These are phyloP conservation scores for Chrysomela aeneicollis DNA, from an alignment of 2,888 invertebrate genomes.

Conservation along the genomic window DNA sequence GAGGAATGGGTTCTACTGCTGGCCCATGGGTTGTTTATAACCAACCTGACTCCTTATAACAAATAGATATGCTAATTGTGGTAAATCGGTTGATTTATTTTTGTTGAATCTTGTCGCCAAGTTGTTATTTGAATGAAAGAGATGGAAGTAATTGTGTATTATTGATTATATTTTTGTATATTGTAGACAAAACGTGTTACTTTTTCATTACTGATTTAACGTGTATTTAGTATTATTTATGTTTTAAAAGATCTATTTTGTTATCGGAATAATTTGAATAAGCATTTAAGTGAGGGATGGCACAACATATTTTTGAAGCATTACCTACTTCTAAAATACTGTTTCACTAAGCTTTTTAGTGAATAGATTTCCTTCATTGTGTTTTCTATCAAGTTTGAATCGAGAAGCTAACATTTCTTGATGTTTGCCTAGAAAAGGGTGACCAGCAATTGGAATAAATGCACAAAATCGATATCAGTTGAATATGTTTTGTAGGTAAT, in stretches of 20 bases:
- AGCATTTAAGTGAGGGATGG: neutral
- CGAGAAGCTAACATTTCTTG: no score
- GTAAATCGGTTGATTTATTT: slow-evolving; percentile 11
- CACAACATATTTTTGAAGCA: neutral
- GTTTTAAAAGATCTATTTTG: neutral
- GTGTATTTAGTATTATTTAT: neutral
- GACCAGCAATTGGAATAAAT: neutral
- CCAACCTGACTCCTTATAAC: no score
- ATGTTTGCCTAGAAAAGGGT: no score
- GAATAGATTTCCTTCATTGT: no score
- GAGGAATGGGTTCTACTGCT: no score
- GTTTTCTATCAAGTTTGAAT: no score
- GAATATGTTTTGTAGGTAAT: neutral
- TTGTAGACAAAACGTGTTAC: neutral
- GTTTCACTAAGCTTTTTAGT: no score
- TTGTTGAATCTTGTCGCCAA: neutral
- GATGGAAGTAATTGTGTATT: neutral
- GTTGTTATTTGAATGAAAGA: neutral
- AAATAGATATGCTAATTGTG: no score
- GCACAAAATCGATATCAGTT: neutral
- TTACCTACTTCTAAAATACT: neutral
- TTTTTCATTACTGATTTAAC: neutral
- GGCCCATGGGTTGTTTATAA: no score
- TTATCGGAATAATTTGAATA: slow-evolving; percentile 4
- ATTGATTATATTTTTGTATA: slow-evolving; percentile 1